Conservation (phyloP, 2,888 invertebrate genomes). For the Andrena trimmerana region DNA sequence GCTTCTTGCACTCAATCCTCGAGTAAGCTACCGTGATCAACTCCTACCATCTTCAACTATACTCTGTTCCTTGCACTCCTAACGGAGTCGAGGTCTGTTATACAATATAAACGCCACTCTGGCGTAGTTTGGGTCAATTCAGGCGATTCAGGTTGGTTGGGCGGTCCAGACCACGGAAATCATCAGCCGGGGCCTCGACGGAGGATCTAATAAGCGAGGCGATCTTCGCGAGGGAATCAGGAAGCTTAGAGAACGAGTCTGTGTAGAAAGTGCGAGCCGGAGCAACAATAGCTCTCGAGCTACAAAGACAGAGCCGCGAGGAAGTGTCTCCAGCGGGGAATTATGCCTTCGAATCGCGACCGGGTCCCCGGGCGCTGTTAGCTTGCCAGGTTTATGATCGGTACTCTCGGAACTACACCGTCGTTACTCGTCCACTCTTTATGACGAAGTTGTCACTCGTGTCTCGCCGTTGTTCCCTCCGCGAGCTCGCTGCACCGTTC, state of each 20-base stretch:
- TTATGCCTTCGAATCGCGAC: conserved; percentile 63
- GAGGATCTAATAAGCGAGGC: conserved; percentile 1
- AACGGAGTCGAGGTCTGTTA: too few relatives aligned
- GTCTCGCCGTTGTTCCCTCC: conserved; percentile 23
- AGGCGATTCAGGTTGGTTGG: conserved; percentile 1
- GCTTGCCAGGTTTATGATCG: conserved; percentile 59
- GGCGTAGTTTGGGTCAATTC: background rate
- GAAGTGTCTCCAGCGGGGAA: conserved; percentile 56
- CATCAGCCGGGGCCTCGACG: background rate
- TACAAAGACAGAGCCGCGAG: conserved; percentile 53
- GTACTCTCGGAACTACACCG: conserved; percentile 59
- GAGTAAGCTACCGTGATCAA: too few relatives aligned
- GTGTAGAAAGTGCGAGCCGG: conserved; percentile 56
- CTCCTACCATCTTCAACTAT: too few relatives aligned
- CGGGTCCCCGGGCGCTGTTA: conserved; percentile 49
- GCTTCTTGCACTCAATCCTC: too few relatives aligned
- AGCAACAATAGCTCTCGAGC: conserved; percentile 40
- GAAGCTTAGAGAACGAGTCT: conserved; percentile 1
- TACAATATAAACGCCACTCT: background rate
- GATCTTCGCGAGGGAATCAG: background rate
- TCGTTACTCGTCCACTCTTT: conserved; percentile 50
- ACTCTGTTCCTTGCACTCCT: too few relatives aligned
- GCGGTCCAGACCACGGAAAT: conserved; percentile 4
- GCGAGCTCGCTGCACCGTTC: background rate
- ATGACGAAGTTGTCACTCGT: conserved; percentile 32